phyloP scores from a whole-genome alignment of 2,888 invertebrate species.

The Bimastos eiseni region DNA sequence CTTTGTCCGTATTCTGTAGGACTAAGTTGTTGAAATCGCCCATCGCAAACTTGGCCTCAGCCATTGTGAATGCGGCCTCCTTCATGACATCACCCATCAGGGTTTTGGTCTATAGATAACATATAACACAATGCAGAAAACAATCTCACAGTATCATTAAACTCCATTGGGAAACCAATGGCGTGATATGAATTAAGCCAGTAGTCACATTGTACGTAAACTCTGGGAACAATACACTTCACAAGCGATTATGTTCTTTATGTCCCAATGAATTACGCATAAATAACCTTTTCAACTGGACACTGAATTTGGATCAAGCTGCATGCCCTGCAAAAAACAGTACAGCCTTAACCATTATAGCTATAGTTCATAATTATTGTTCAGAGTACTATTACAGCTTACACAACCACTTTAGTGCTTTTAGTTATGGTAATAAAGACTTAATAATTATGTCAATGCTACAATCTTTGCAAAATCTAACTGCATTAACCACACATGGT shows the following conservation, averaged over 20 bases:
- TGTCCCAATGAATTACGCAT: no score
- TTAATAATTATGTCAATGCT: neutral
- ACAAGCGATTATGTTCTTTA: no score
- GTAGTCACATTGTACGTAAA: no score
- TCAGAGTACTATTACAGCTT: neutral
- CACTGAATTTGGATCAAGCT: no score
- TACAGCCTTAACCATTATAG: no score
- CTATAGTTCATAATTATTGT: no score
- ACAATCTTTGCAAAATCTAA: neutral
- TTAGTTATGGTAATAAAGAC: neutral
- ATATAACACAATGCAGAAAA: conserved; percentile 31
- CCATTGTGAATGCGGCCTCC: conserved; percentile 95
- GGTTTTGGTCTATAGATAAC: conserved; percentile 84
- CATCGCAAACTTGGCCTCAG: conserved; percentile 96
- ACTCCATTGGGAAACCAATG: neutral
- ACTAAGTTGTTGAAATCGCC: conserved; percentile 98
- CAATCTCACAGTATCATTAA: neutral
- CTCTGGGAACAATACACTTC: no score
- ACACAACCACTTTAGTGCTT: neutral
- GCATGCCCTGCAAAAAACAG: no score
- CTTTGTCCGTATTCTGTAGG: conserved; percentile 95
- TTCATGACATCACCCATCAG: conserved; percentile 99
- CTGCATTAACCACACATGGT: neutral
- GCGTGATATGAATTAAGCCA: neutral
- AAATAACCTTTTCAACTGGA: no score